Evolutionary conservation across 2,113 vertebrate species (phyloP).

Genomic region (Saimiri boliviensis): DNA sequence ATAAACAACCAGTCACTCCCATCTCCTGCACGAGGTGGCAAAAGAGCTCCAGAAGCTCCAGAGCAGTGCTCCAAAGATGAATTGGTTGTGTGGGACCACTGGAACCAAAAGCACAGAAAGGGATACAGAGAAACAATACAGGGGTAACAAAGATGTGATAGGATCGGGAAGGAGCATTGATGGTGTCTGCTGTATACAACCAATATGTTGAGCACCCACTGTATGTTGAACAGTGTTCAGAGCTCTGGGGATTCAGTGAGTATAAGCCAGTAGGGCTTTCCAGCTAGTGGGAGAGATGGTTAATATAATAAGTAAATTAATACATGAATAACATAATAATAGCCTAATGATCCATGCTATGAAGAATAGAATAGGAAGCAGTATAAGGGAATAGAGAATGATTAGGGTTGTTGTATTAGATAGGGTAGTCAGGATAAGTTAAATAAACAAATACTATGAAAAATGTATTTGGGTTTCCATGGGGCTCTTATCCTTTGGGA

Average conservation of each 20-base stretch:
- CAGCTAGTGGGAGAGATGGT: background rate
- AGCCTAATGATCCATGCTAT: background rate
- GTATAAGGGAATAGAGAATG: background rate
- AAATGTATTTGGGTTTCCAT: constrained; percentile 18
- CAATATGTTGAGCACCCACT: background rate
- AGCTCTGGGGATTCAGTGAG: background rate
- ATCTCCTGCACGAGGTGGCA: background rate
- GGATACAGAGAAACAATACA: background rate
- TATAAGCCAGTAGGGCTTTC: background rate
- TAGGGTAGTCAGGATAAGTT: constrained; percentile 8
- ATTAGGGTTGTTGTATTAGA: background rate
- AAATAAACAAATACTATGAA: constrained; percentile 48
- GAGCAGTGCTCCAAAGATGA: background rate
- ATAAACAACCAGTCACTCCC: background rate
- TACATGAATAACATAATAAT: background rate
- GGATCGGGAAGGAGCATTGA: background rate
- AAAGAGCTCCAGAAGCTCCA: background rate
- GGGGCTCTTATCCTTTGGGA: constrained; percentile 42
- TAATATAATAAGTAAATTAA: background rate
- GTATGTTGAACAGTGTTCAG: background rate
- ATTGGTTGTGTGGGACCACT: background rate
- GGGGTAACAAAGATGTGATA: background rate
- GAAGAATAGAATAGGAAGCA: constrained; percentile 1
- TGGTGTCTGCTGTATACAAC: background rate
- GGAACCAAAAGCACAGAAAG: background rate